phyloP scores from a whole-genome alignment of 2,888 invertebrate species.

The Octodonta nipae region DNA sequence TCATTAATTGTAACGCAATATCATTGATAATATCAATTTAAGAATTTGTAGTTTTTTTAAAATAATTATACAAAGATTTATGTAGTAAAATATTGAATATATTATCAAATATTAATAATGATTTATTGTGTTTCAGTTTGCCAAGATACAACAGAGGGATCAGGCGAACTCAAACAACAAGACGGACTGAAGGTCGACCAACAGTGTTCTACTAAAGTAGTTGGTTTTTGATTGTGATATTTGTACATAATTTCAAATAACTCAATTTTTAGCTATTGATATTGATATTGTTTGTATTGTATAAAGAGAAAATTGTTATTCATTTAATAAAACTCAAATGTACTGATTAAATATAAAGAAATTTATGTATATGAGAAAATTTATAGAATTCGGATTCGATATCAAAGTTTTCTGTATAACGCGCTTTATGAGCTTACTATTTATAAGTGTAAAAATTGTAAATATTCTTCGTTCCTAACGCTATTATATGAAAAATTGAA shows the following conservation, averaged over 20 bases:
- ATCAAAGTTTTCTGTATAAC: constrained; percentile 29
- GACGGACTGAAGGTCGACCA: constrained; percentile 12
- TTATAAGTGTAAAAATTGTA: constrained; percentile 24
- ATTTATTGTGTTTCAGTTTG: constrained; percentile 26
- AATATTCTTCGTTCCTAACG: no score
- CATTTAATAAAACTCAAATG: constrained; percentile 19
- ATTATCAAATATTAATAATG: constrained; percentile 3
- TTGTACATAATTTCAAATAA: constrained; percentile 28
- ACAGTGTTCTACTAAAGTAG: constrained; percentile 17
- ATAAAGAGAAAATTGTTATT: constrained; percentile 22
- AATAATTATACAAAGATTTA: background rate
- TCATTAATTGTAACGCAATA: no score
- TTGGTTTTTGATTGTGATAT: constrained; percentile 31
- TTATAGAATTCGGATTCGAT: constrained; percentile 22
- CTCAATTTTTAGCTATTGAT: constrained; percentile 9
- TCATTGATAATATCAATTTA: no score
- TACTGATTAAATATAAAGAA: constrained; percentile 26
- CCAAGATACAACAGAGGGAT: constrained; percentile 20
- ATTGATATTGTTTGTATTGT: constrained; percentile 9
- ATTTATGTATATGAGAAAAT: constrained; percentile 15
- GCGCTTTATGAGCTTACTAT: constrained; percentile 30
- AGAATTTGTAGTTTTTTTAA: no score
- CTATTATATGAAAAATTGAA: no score
- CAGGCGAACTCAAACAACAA: constrained; percentile 13
- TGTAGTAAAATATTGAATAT: background rate